These are phyloP conservation scores for Tridacna gigas DNA, from an alignment of 2,888 invertebrate species.

Conservation along the genomic window DNA sequence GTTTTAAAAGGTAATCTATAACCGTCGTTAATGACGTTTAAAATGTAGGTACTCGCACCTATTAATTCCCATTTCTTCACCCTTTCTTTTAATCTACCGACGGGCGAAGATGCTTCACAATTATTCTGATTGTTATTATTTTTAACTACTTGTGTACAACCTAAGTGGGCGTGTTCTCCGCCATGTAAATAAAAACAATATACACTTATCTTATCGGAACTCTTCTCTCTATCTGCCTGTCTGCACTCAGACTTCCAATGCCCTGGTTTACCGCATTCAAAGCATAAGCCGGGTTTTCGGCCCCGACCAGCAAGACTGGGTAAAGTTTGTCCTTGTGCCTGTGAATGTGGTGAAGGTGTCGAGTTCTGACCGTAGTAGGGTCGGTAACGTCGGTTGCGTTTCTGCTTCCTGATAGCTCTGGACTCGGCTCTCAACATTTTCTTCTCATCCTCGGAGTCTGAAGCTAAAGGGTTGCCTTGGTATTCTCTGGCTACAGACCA, in stretches of 20 bases:
- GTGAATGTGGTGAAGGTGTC: not conserved
- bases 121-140: too few species aligned
- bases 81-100: too few species aligned
- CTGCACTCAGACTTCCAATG: conserved; percentile 1
- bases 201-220: not conserved
- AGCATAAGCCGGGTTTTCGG: not conserved
- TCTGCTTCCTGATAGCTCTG: not conserved
- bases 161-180: not conserved
- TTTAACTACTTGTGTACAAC: not conserved
- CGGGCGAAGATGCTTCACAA: too few species aligned
- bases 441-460: too few species aligned
- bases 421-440: too few species aligned
- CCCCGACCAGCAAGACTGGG: not conserved
- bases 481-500: too few species aligned
- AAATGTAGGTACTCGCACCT: not conserved
- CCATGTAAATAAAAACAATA: not conserved
- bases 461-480: too few species aligned
- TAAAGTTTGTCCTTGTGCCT: not conserved
- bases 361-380: not conserved
- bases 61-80: not conserved
- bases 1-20: not conserved
- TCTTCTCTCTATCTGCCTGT: not conserved
- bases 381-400: not conserved
- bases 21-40: not conserved
- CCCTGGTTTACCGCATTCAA: not conserved